Conservation (phyloP, 2,888 invertebrate genomes). For the Melanotus villosus region DNA sequence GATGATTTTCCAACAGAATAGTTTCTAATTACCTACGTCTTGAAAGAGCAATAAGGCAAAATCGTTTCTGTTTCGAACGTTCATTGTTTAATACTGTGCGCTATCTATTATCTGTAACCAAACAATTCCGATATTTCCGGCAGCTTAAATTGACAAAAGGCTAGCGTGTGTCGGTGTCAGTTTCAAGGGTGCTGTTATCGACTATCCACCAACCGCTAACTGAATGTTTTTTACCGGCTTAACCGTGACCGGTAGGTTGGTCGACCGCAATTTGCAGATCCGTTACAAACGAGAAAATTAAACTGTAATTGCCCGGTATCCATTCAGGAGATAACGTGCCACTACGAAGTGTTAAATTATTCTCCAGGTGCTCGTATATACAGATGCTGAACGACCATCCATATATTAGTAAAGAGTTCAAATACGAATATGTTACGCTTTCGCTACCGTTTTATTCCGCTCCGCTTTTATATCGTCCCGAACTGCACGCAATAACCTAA, state of each 20-base stretch:
- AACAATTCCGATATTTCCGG: constrained; percentile 33
- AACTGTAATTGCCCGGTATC: constrained; percentile 35
- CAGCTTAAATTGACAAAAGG: constrained; percentile 34
- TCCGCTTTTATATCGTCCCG: constrained; percentile 6
- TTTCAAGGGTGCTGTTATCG: constrained; percentile 25
- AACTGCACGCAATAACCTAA: constrained; percentile 19
- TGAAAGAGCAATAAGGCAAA: constrained; percentile 3
- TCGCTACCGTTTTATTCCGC: neutral
- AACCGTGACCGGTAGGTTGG: constrained; percentile 21
- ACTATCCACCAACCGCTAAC: constrained; percentile 30
- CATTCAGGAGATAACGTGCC: constrained; percentile 13
- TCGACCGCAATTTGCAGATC: constrained; percentile 36
- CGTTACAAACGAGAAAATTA: constrained; percentile 37
- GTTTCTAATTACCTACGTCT: constrained; percentile 15
- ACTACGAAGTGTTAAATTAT: constrained; percentile 16
- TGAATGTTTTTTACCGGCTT: constrained; percentile 23
- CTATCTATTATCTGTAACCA: constrained; percentile 22
- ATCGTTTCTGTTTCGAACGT: constrained; percentile 25
- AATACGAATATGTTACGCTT: constrained; percentile 13
- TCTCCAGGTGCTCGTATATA: constrained; percentile 18
- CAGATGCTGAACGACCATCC: neutral
- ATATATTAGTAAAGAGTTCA: constrained; percentile 17
- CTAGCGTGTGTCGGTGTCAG: constrained; percentile 33
- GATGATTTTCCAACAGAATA: constrained; percentile 16
- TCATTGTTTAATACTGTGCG: constrained; percentile 15